These are phyloP conservation scores for Strix aluco DNA, from an alignment of 2,113 vertebrate species.

Conservation along the genomic window DNA sequence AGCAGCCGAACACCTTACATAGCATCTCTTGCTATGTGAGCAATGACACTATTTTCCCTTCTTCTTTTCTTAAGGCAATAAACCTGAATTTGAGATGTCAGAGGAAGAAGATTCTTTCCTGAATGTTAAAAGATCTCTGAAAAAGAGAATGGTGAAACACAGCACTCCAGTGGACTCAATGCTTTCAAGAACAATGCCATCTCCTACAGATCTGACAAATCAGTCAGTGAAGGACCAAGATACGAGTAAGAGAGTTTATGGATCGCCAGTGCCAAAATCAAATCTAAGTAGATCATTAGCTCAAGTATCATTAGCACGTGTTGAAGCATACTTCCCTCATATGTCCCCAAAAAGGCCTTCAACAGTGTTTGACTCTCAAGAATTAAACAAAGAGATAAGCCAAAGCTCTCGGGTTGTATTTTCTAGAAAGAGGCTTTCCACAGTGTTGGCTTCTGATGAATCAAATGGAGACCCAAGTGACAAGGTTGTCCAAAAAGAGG, in stretches of 20 bases:
- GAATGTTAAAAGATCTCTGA: conserved; percentile 40
- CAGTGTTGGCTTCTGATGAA: conserved; percentile 42
- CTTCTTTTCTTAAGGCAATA: background rate
- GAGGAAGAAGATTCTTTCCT: conserved; percentile 55
- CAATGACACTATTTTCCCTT: background rate
- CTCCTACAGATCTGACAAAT: background rate
- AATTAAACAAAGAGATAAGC: background rate
- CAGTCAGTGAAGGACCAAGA: background rate
- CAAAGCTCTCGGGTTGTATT: background rate
- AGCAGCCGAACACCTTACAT: background rate
- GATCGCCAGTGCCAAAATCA: background rate
- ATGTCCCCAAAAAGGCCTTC: background rate
- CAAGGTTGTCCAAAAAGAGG: background rate
- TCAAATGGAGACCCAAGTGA: background rate
- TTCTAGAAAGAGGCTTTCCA: conserved; percentile 57
- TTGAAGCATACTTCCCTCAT: background rate
- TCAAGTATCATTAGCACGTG: background rate
- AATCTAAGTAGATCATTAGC: background rate
- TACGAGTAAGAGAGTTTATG: background rate
- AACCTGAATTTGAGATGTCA: conserved; percentile 24
- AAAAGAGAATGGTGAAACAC: conserved; percentile 14
- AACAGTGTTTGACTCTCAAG: background rate
- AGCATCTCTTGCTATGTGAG: background rate
- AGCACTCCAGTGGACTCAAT: conserved; percentile 49
- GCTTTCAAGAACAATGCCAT: background rate